These are phyloP conservation scores for Heliconius aoede DNA, from an alignment of 2,888 invertebrate genomes.

Conservation along the genomic window DNA sequence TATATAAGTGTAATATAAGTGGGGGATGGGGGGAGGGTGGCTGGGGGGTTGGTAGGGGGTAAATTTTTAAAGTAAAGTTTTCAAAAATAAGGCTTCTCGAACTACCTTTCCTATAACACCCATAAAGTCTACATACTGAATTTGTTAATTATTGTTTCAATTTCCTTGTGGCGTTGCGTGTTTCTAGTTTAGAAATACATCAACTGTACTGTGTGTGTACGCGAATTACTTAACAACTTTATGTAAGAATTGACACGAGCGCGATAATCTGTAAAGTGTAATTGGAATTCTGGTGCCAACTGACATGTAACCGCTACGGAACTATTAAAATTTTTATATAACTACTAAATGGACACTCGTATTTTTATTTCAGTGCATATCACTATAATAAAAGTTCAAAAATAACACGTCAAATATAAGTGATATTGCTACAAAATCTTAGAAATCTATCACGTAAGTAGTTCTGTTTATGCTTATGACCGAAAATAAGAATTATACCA, in stretches of 20 bases:
- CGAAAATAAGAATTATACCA: no score
- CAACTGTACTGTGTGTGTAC: constrained; percentile 48
- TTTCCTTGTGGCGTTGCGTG: constrained; percentile 49
- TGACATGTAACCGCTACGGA: constrained; percentile 27
- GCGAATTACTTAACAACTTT: constrained; percentile 51
- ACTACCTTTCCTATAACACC: background rate
- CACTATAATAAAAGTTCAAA: no score
- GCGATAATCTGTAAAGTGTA: constrained; percentile 43
- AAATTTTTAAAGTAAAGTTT: background rate
- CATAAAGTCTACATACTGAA: constrained; percentile 4
- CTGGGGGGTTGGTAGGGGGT: no score
- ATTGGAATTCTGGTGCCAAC: constrained; percentile 41
- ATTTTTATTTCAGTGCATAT: background rate
- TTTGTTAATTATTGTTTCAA: constrained; percentile 44
- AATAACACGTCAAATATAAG: no score
- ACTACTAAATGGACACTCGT: background rate
- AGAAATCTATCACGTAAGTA: no score
- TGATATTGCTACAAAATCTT: no score
- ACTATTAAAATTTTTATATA: constrained; percentile 25
- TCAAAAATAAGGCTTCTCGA: background rate
- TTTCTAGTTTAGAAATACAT: constrained; percentile 39
- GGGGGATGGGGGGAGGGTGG: no score
- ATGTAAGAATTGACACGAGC: constrained; percentile 51
- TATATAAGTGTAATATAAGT: no score
- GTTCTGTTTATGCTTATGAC: no score